phyloP scores from a whole-genome alignment of 2,888 invertebrate species.

The Hoplodrina blanda region DNA sequence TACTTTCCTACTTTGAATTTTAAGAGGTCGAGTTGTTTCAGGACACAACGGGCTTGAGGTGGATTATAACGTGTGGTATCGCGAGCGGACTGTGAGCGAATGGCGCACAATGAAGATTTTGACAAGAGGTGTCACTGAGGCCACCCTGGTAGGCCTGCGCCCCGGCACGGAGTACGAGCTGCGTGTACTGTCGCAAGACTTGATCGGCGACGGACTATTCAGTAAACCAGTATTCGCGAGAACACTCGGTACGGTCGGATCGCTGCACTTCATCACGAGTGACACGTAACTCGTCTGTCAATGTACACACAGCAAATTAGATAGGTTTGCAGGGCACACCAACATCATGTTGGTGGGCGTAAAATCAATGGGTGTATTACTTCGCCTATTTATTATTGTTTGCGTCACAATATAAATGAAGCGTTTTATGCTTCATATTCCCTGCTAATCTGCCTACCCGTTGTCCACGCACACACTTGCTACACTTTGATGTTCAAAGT shows the following conservation, averaged over 20 bases:
- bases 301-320: too few relatives aligned
- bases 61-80: constrained; percentile 97
- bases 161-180: constrained; percentile 96
- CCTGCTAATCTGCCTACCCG: too few relatives aligned
- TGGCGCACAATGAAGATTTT: constrained; percentile 96
- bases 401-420: too few relatives aligned
- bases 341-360: too few relatives aligned
- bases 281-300: not conserved
- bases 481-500: too few relatives aligned
- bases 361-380: too few relatives aligned
- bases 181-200: constrained; percentile 96
- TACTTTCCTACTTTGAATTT: too few relatives aligned
- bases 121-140: constrained; percentile 93
- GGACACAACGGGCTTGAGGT: constrained; percentile 94
- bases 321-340: too few relatives aligned
- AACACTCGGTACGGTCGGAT: constrained; percentile 89
- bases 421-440: too few relatives aligned
- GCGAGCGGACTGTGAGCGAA: constrained; percentile 93
- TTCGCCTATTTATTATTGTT: too few relatives aligned
- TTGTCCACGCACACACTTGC: too few relatives aligned
- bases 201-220: constrained; percentile 96
- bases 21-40: constrained; percentile 57
- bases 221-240: constrained; percentile 95
- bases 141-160: constrained; percentile 94
- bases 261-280: not conserved